These are phyloP conservation scores for Caenorhabditis briggsae DNA, from an alignment of 1,140 invertebrate species.

Conservation along the genomic window DNA sequence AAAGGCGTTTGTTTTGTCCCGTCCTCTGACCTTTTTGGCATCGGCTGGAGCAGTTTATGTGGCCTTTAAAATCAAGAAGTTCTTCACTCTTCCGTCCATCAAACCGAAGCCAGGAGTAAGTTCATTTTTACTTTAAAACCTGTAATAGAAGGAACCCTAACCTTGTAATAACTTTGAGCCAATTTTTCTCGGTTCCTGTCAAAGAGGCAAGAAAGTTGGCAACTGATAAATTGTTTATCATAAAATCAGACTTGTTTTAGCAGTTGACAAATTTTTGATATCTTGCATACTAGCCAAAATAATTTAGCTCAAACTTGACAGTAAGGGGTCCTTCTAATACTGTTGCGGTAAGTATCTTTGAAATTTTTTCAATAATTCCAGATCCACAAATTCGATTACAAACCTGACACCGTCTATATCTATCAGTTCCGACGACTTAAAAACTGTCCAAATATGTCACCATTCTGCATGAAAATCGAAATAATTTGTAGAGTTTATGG, in stretches of 20 bases:
- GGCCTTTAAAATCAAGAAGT: neutral
- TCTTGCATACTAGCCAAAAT: too few species aligned
- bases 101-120: neutral
- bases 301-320: too few species aligned
- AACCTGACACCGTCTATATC: conserved; percentile 1
- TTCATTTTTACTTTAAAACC: neutral
- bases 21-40: neutral
- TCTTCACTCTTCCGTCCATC: too few species aligned
- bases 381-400: neutral
- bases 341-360: neutral
- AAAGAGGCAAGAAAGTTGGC: too few species aligned
- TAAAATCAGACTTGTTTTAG: too few species aligned
- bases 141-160: too few species aligned
- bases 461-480: conserved; percentile 21
- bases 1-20: neutral
- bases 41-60: neutral
- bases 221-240: too few species aligned
- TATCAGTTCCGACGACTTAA: neutral
- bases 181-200: too few species aligned
- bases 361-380: neutral
- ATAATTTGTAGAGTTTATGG: conserved; percentile 9
- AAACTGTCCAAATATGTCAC: conserved; percentile 23
- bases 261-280: too few species aligned
- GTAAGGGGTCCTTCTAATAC: too few species aligned
- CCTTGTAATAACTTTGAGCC: too few species aligned